These are phyloP conservation scores for Galleria mellonella DNA, from an alignment of 1,140 invertebrate species.

Conservation along the genomic window DNA sequence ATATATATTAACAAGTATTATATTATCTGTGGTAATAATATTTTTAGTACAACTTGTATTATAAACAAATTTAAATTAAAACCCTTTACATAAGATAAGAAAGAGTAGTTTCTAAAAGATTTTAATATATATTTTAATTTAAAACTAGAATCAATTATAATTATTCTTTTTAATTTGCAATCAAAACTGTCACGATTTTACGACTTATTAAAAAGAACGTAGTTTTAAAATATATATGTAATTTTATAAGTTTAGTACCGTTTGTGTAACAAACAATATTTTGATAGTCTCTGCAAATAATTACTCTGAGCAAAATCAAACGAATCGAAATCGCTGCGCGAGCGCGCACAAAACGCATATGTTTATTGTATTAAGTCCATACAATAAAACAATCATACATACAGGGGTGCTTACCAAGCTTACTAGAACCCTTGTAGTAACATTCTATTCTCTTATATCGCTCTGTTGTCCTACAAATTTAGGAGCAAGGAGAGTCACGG, in stretches of 20 bases:
- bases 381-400: constrained; percentile 24
- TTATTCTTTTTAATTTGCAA: too few species aligned
- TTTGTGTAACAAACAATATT: background rate
- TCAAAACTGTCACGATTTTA: too few species aligned
- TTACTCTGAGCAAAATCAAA: constrained; percentile 8
- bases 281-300: background rate
- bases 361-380: constrained; percentile 32
- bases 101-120: too few species aligned
- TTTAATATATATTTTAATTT: too few species aligned
- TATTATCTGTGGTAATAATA: too few species aligned
- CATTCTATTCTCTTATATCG: background rate
- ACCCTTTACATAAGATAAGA: too few species aligned
- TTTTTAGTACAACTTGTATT: too few species aligned
- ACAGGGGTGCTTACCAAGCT: constrained; percentile 10
- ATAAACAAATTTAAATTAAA: too few species aligned
- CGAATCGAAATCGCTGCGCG: constrained; percentile 9
- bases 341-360: constrained; percentile 30
- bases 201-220: too few species aligned
- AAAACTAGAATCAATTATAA: too few species aligned
- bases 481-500: background rate
- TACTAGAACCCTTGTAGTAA: background rate
- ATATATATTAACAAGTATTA: too few species aligned
- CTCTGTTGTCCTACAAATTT: background rate
- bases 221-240: too few species aligned
- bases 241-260: background rate